Evolutionary conservation across 2,797 vertebrate genomes (phyloP), one percentile per base, ranked within the genome.

Genomic region (Rhinatrema bivittatum): DNA sequence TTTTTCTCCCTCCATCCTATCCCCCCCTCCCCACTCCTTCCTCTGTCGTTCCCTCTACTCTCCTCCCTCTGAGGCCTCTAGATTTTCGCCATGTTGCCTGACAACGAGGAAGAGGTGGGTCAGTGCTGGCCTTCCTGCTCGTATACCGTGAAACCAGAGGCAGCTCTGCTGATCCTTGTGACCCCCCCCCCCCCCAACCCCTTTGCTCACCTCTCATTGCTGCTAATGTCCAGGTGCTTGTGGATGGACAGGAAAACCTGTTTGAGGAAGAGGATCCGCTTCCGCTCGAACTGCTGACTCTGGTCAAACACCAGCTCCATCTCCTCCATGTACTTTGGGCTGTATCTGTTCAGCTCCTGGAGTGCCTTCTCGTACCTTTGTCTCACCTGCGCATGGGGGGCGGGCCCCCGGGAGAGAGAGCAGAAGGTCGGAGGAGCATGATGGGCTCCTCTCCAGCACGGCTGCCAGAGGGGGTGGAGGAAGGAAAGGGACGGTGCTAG

Each of bases 241-340:
- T 90, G 84, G 60, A 91, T 79, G 51, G 87, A 85, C 5, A 85
- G 64, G 38, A 91, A 79, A 26, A 80, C 80, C 56, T 89, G 81
- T 46, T 88, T 90, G 33, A 91, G 78, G 42, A 91, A 91, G 32
- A 73, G 56, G 4, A 89, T 89, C 55, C 87, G 82, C 61, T 84
- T 88, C 33, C 85, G 69, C 69, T 91, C 87, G 38, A 85, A 78
- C 16, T 87, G 84, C 53, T 91, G 89, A 3, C 87, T 79, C 49
- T 89, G 84, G 68, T 90, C 89, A 30, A 91, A 91, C 46, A 88
- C 72, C 2, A 78, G 78, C 60, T 91, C 89, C 89, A 91, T 91
- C 52, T 91, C 89, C 60, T 91, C 89, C 85, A 90, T 87, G 77
- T 91, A 91, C 37, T 86, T 85, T 1, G 89, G 85, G 17, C 82